Base-by-base conservation (phyloP, 2,888 invertebrate genomes). In the Cynaeus angustus region DNA sequence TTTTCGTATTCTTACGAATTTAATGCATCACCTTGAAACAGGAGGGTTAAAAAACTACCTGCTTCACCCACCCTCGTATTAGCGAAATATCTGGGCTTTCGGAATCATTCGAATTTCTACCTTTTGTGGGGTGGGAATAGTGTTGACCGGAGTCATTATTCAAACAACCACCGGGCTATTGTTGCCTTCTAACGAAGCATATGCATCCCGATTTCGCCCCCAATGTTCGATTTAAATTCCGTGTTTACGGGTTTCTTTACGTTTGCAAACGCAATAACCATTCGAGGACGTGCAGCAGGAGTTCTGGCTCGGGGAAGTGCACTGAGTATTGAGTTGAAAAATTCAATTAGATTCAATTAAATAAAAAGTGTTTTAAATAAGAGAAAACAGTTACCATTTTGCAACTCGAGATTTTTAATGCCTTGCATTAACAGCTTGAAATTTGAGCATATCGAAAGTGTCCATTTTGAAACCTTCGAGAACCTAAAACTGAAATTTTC, bases 1-100 rank as follows among this genome's bases (percentile, higher is more conserved):
- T 59, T 45, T 46, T 61, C 59, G 59, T 59, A 59, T 59, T 59
- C 50, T 48, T 61, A 38, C 75, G 74, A 76, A 77, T 73, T 71
- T 68, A 76, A 74, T 78, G 46, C 59, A 46, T 59, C 77, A 77
- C 78, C 77, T 76, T 75, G 78, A 77, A 66, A 76, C 75, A 75
- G 74, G 76, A 74, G 79, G 79, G 79, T 76, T 78, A 75, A 76
- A 75, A 73, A 75, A 77, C 80, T 79, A 80, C 79, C 80, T 80
- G 79, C 79, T 62, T 70, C 66, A 74, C 72, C 78, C 78, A 78
- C 78, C 78, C 78, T 74, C 77, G 72, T 78, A 77, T 79, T 79
- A 77, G 78, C 78, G 72, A 77, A 78, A 76, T 76, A 70, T 70
- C 68, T 62, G 65, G 66, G 66, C 56, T 38, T 56, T 59, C 38